Base-by-base conservation (phyloP, 2,797 vertebrate species). In the Acrossocheilus wenchowensis region DNA sequence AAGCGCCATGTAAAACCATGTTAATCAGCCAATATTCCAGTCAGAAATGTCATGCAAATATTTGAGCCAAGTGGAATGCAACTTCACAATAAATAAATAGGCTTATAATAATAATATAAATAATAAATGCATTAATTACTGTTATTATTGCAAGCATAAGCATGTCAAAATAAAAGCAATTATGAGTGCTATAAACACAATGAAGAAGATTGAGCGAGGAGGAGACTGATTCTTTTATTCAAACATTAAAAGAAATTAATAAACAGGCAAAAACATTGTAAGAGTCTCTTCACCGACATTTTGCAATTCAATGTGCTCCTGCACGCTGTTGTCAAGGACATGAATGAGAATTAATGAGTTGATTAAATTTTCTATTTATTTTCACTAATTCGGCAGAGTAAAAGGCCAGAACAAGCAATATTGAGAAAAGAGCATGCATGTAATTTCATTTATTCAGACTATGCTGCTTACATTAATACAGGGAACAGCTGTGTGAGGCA, bases 231-330 rank as follows among this genome's bases (percentile, higher is more conserved):
- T 11, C 9, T 75, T 74, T 75, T 30, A 50, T 75, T 52, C 17
- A 54, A 52, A 52, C 30, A 52, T 39, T 14, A 14, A 39, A n/a
- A 78, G 0, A 54, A 54, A 74, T 74, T 1, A 77, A 54, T 54
- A 78, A 34, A 68, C 64, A 14, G 52, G 1, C 21, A 41, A 78
- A n/a, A 78, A 23, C 34, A 39, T 12, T 14, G 10, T 54, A 57
- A 39, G 19, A 14, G 19, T 57, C 74, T 57, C 12, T 39, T 78
- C 52, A 57, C 34, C 3, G 2, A 57, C 34, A 57, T 57, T 78
- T 57, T 78, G 34, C 75, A 78, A 39, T 57, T 78, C 75, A 78
- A n/a, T 78, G 34, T n/a, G 21, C 75, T 57, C 52, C 6, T 77
- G 34, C 39, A 6, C 57, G 34, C 52, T 50, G 26, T 30, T 57